Evolutionary conservation across 2,888 invertebrate species (phyloP), one percentile per base, ranked within the genome.

Genomic region (Drosophila flavopinicola): DNA sequence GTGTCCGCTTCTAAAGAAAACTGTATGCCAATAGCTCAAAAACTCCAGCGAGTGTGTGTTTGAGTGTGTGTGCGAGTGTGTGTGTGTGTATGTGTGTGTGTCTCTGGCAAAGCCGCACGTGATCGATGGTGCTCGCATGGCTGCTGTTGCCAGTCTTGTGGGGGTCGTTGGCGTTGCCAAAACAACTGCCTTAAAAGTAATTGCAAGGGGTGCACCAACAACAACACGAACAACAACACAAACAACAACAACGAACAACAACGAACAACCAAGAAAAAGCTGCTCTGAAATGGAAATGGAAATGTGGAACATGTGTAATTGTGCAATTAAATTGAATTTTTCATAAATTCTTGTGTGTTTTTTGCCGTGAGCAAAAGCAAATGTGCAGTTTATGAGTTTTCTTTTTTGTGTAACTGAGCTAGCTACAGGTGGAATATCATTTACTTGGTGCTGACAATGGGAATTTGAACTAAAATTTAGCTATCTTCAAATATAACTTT

Each of bases 291-390:
- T n/a, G 64, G 53, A 76, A 66, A 74, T 84, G 73, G 51, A 78
- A 80, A 79, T 83, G 74, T 70, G 71, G 66, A 78, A 85, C 88
- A 88, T 80, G 82, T 89, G 88, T 89, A 89, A 89, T 88, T 84
- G 85, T 76, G 85, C 85, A 89, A 89, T 90, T 90, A 90, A 90
- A 90, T 90, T 90, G 90, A 90, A 90, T 90, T 90, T 89, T 89
- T 90, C 85, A 89, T 89, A 89, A 87, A 88, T 88, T 79, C 71
- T 63, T 51, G 61, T 66, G 17, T 39, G 51, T 42, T 24, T 48
- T 58, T 37, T 66, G 61, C 51, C 61, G 61, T 53, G 58, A 60
- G 47, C 49, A 42, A 45, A 63, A 61, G 42, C 59, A 65, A 70
- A 69, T 63, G 74, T 20, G 20, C 38, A 51, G 20, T 64, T 61